These are phyloP conservation scores for Stichopus horrens DNA, from an alignment of 53 echinoderm and acorn worm genomes.

Conservation along the genomic window DNA sequence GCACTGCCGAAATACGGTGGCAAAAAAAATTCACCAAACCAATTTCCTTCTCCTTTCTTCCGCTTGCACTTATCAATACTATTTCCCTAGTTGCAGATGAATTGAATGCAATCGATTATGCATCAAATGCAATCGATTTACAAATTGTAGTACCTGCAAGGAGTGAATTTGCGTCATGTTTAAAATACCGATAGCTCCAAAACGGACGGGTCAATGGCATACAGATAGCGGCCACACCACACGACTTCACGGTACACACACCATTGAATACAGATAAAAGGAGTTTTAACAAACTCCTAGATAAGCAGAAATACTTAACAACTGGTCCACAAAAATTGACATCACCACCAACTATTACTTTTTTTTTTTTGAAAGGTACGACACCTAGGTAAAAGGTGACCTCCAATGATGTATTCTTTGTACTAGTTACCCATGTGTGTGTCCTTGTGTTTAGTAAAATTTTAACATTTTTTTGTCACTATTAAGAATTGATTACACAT, in stretches of 20 bases:
- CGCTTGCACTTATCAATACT: not conserved
- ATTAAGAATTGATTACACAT: conserved; percentile 41
- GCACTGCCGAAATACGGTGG: not conserved
- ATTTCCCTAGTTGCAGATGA: not conserved
- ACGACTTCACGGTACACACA: conserved; percentile 37
- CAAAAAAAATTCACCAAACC: too few relatives aligned
- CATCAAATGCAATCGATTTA: not conserved
- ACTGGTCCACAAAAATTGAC: conserved; percentile 35
- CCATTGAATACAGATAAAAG: conserved; percentile 40
- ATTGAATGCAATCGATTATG: not conserved
- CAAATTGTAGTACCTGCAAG: not conserved
- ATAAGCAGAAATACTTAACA: conserved; percentile 44
- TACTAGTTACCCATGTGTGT: conserved; percentile 43
- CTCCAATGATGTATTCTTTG: conserved; percentile 41
- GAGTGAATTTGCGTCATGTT: conserved; percentile 12
- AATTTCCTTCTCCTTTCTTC: too few relatives aligned
- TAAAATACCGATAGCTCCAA: conserved; percentile 16
- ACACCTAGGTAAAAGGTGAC: conserved; percentile 47
- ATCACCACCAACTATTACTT: conserved; percentile 28
- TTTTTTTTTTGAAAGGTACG: conserved; percentile 37
- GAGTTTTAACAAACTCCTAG: not conserved
- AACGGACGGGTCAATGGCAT: conserved; percentile 20
- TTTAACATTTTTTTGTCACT: conserved; percentile 47
- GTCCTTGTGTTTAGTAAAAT: conserved; percentile 41
- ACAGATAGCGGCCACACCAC: conserved; percentile 45